phyloP scores from a whole-genome alignment of 2,797 vertebrate genomes.

The Ctenochaetus hawaiiensis region DNA sequence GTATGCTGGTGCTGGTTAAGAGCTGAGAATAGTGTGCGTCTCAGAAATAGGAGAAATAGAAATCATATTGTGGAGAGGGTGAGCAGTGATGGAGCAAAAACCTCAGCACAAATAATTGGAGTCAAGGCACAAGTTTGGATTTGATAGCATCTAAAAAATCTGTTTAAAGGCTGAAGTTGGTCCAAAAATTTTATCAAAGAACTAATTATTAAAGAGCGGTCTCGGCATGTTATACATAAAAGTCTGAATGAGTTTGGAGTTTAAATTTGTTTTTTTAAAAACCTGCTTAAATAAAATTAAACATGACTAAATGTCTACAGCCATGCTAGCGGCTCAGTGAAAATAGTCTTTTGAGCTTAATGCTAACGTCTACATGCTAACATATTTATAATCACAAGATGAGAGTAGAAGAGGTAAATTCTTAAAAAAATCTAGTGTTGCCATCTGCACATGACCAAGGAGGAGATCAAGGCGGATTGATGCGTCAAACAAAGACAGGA shows the following conservation, averaged over 20 bases:
- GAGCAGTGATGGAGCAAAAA: conserved; percentile 48
- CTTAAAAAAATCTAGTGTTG: no score
- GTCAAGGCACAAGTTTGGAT: conserved; percentile 35
- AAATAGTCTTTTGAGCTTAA: background rate
- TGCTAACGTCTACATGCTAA: background rate
- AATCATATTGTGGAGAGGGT: conserved; percentile 20
- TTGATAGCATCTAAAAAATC: conserved; percentile 49
- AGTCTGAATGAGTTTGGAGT: background rate
- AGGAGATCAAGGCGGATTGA: no score
- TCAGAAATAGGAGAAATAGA: conserved; percentile 27
- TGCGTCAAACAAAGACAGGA: no score
- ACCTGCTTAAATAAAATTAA: background rate
- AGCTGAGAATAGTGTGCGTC: conserved; percentile 31
- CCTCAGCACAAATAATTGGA: conserved; percentile 41
- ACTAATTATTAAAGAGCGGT: background rate
- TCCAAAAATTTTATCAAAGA: conserved; percentile 19
- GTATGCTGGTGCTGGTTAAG: conserved; percentile 51
- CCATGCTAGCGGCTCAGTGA: background rate
- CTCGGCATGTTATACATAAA: no score
- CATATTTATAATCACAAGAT: background rate
- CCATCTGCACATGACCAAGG: no score
- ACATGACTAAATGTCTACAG: background rate
- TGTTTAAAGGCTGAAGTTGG: conserved; percentile 38
- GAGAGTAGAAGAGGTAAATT: no score
- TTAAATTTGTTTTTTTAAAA: background rate